A percentile compares a stretch with the other conserved stretches of the same genome.
phyloP scores from a whole-genome alignment of 1,140 invertebrate genomes.

The Diprion similis region DNA sequence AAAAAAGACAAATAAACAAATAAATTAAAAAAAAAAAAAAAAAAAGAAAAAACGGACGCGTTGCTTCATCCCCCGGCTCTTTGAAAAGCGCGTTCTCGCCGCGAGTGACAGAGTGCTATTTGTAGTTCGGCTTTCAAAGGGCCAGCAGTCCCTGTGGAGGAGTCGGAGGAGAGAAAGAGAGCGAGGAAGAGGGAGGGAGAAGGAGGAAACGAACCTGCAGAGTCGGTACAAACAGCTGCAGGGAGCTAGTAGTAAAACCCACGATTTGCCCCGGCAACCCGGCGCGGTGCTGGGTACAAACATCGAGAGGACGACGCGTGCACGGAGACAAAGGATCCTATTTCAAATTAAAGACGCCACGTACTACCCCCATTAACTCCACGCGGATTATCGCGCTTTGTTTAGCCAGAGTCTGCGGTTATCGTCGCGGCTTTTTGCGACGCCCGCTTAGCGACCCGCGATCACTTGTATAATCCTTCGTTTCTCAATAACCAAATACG shows the following conservation, averaged over 20 bases:
- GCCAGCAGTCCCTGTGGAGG: conserved; percentile 13
- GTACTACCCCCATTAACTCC: neutral
- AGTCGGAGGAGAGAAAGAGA: too few relatives aligned
- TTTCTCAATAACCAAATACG: neutral
- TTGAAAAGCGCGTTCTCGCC: neutral
- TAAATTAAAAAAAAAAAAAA: conserved; percentile 32
- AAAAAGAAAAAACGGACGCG: conserved; percentile 23
- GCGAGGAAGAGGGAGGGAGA: too few relatives aligned
- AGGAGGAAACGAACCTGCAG: neutral
- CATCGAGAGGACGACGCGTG: neutral
- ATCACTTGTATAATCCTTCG: too few relatives aligned
- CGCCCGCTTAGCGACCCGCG: too few relatives aligned
- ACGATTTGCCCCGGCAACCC: neutral
- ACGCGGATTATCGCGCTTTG: too few relatives aligned
- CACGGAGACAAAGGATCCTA: neutral
- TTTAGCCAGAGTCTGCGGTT: too few relatives aligned
- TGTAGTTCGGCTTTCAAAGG: conserved; percentile 45
- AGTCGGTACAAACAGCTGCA: neutral
- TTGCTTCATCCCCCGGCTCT: conserved; percentile 24
- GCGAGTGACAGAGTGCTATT: conserved; percentile 31
- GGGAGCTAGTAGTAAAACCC: neutral
- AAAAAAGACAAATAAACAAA: conserved; percentile 31
- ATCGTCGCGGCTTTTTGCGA: too few relatives aligned
- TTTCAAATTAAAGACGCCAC: neutral
- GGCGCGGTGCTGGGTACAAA: neutral